Base-by-base conservation (phyloP, 1,140 invertebrate species). In the Pseudoatta argentina region DNA sequence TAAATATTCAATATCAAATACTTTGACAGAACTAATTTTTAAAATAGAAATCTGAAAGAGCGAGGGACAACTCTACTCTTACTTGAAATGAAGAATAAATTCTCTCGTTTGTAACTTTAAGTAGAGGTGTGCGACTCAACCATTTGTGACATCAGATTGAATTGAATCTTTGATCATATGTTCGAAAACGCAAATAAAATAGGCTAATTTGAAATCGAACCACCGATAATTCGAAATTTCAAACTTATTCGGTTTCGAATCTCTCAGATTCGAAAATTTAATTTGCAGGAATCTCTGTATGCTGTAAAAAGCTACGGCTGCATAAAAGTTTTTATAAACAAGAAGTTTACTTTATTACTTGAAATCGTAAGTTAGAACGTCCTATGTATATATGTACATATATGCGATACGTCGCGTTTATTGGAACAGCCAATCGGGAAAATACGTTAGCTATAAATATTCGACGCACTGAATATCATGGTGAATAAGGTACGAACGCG, bases 361-460 rank as follows among this genome's bases (percentile, higher is more conserved):
- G 30, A 67, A 53, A 79, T 53, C 30, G 18, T 24, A 64, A 48
- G 6, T 18, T 67, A 4, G n/a, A 67, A 24, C 44, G n/a, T 3
- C 2, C 2, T 53, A 39, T 16, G 18, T 78, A 18, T 34, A 3
- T 34, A 6, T 6, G 3, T 34, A 34, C 0, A 27, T 27, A 21
- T 27, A 76, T 24, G 21, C 12, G 44, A 66, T 78, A 66, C 12
- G 27, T 64, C 7, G 34, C 34, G 34, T 76, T 66, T 48, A 48
- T 66, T 30, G 24, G 27, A 66, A 51, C 53, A 3, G 24, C 27
- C 69, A 27, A 63, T 53, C 61, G 61, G 44, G 27, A 53, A 53
- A 67, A 67, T n/a, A 39, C n/a, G 51, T 24, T 24, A 39, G 16
- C 55, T 51, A 71, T 59, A 81, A 71, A 81, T 81, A 69, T 81